phyloP scores from a whole-genome alignment of 2,113 vertebrate species.

The Equus przewalskii region DNA sequence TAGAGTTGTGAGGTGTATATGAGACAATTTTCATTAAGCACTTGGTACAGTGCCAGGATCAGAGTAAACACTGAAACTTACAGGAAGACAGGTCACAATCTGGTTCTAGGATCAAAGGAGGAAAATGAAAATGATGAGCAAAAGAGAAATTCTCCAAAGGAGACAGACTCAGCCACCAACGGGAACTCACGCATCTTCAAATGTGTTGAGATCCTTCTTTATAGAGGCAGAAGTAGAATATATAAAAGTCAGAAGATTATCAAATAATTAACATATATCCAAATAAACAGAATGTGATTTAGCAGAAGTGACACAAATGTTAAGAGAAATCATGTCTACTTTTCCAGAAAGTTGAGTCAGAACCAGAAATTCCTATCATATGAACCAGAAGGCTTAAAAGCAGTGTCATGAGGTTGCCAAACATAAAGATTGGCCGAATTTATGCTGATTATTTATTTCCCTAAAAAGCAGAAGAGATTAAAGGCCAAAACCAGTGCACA shows the following conservation, averaged over 20 bases:
- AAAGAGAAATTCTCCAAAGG: neutral
- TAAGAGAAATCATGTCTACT: neutral
- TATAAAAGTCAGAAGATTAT: constrained; percentile 5
- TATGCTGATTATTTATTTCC: neutral
- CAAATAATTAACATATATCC: neutral
- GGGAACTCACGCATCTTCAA: neutral
- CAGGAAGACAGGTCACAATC: neutral
- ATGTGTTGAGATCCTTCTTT: neutral
- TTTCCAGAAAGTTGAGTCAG: neutral
- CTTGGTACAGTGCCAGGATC: neutral
- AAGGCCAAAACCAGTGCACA: neutral
- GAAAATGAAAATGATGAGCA: constrained; percentile 13
- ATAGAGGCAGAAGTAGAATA: neutral
- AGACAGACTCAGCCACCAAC: neutral
- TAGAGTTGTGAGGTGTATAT: neutral
- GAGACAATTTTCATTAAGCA: neutral
- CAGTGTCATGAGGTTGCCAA: neutral
- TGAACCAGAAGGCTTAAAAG: neutral
- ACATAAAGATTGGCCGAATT: neutral
- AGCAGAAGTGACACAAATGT: neutral
- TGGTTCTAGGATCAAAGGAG: constrained; percentile 3
- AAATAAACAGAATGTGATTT: neutral
- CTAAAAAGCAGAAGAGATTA: constrained; percentile 9
- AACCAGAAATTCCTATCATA: constrained; percentile 5
- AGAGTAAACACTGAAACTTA: neutral